phyloP scores from a whole-genome alignment of 2,888 invertebrate genomes.

The Pammene aurita region DNA sequence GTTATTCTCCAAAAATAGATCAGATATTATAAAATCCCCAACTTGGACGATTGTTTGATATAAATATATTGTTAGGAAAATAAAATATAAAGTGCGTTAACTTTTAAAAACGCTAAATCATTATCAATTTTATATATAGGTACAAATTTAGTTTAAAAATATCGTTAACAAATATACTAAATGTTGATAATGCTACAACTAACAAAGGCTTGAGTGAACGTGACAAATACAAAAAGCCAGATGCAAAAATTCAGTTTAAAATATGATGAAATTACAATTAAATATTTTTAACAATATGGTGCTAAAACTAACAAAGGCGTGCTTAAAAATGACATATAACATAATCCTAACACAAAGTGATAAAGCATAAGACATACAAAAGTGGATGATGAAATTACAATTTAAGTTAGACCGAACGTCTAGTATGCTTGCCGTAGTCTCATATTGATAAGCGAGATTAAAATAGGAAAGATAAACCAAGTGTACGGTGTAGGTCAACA shows the following conservation, averaged over 20 bases:
- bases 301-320: neutral
- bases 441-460: constrained; percentile 51
- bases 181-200: constrained; percentile 1
- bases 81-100: neutral
- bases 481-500: constrained; percentile 41
- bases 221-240: neutral
- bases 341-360: neutral
- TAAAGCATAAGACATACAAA: neutral
- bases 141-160: too few species aligned
- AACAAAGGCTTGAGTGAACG: constrained; percentile 1
- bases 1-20: constrained; percentile 26
- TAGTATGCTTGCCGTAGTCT: constrained; percentile 19
- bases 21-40: neutral
- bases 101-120: neutral
- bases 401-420: constrained; percentile 15
- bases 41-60: constrained; percentile 6
- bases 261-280: neutral
- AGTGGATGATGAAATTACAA: constrained; percentile 21
- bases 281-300: neutral
- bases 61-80: neutral
- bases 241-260: too few species aligned
- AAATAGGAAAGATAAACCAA: constrained; percentile 47
- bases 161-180: too few species aligned
- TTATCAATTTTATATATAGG: neutral
- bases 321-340: neutral